Base-by-base conservation (phyloP, 2,797 vertebrate genomes). In the Sebastes hopkinsi region DNA sequence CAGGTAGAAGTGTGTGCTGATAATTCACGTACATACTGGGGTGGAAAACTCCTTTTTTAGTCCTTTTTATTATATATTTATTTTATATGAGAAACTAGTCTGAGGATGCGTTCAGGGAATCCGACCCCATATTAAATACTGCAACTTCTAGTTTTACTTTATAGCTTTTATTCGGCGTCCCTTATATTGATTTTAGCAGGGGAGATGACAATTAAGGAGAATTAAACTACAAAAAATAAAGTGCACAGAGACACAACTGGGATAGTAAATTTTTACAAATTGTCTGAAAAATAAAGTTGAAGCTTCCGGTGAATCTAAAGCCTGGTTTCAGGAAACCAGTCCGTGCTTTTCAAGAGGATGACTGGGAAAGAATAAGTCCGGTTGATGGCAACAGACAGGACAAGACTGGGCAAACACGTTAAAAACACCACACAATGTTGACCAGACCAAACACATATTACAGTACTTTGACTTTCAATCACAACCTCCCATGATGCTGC, bases 381-480 rank as follows among this genome's bases (percentile, higher is more conserved):
- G 75, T 89, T 85, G 65, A 92, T 91, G 91, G 62, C 70, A 77
- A 90, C 84, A 89, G 87, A 92, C 90, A 73, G 86, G 90, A 94
- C 93, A 32, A 92, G 87, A 95, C 91, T 87, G 73, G 83, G 91
- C 92, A 94, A 90, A 92, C 91, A 94, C 88, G 70, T 88, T 85
- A 76, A 88, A 78, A 93, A 92, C 90, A 93, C 87, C 86, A 92
- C 88, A 94, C 88, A 83, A 86, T 86, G 90, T 92, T 85, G 87
- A 93, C 91, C 87, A 91, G 92, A 95, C 91, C 90, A 90, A 89
- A 94, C 93, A 94, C 89, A 4, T 81, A 93, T 83, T 94, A 94
- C 93, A 93, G 94, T 94, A 94, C 93, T 94, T 89, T 79, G 90
- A 92, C 88, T 89, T 88, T 80, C 90, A 92, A 84, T 89, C 91